Evolutionary conservation across 2,888 invertebrate genomes (phyloP).

Genomic region (Lasioglossum zephyrum): DNA sequence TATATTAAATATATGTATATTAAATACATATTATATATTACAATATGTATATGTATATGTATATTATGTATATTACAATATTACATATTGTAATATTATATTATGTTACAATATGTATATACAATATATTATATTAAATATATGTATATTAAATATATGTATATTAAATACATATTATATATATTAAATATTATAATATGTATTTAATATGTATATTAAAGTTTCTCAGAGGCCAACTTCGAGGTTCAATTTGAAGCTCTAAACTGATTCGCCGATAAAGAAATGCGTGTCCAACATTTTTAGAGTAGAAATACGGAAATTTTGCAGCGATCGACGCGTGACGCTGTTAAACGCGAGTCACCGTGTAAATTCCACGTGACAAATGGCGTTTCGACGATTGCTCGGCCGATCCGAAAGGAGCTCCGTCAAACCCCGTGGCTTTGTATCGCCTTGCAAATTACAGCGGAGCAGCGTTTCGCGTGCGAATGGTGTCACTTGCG

Average conservation of each 20-base stretch:
- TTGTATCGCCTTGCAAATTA: slow-evolving; percentile 20
- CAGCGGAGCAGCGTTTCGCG: background rate
- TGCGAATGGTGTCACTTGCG: slow-evolving; percentile 40
- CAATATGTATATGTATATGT: too few species aligned
- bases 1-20: too few species aligned
- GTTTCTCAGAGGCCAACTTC: background rate
- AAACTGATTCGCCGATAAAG: background rate
- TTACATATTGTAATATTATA: too few species aligned
- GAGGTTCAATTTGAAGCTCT: background rate
- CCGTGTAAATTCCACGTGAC: background rate
- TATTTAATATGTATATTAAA: background rate
- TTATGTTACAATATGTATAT: too few species aligned
- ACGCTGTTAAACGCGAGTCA: background rate
- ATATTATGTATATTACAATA: too few species aligned
- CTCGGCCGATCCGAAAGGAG: background rate
- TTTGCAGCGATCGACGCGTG: background rate
- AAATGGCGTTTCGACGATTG: background rate
- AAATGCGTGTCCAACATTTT: background rate
- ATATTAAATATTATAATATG: too few species aligned
- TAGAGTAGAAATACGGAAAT: background rate
- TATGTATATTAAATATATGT: too few species aligned
- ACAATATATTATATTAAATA: too few species aligned
- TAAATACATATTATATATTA: too few species aligned
- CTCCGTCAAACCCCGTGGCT: slow-evolving; percentile 5
- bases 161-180: too few species aligned